Base-by-base conservation (phyloP, 2,888 invertebrate genomes). In the Oxytorus armatus region DNA sequence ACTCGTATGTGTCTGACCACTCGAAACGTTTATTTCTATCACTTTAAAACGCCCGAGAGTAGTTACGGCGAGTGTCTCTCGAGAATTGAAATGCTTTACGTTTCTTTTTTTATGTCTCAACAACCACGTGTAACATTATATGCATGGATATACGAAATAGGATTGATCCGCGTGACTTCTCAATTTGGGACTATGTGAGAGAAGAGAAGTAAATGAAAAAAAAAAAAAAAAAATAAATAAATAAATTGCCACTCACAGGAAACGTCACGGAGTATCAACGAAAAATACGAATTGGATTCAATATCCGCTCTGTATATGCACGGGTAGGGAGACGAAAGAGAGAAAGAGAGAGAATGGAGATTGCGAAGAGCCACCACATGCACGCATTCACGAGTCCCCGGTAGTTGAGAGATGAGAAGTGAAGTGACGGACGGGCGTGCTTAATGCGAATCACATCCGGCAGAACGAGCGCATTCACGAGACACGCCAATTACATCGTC, bases 371-470 rank as follows among this genome's bases (percentile, higher is more conserved):
- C 65, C 23, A 65, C 73, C 53, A 42, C 73, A 78, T 78, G 73
- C 44, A 69, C 69, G 63, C 49, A 77, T 66, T 57, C 59, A 57
- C 68, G 80, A 63, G 63, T 65, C 68, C n/a, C 23, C 73, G 36
- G 63, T 53, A 42, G 1, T 36, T 47, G 44, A 65, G 77, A 77
- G 73, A 74, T 74, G 72, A 78, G 74, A 74, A 65, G 63, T 74
- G 78, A 81, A 83, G 83, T 85, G 87, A 87, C 83, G 85, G 86
- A 86, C 88, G 86, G 86, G 87, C 87, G 88, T 86, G 88, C 86
- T 87, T 88, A 89, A 89, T 88, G 85, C 87, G 89, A 86, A 86
- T 88, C 86, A 86, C 84, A 85, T 88, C 88, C 89, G 88, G 87
- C 85, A 87, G 88, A 88, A 82, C 85, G 88, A 83, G 83, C 86